Conservation (phyloP, 2,888 invertebrate genomes). For the Drosophila infuscata region DNA sequence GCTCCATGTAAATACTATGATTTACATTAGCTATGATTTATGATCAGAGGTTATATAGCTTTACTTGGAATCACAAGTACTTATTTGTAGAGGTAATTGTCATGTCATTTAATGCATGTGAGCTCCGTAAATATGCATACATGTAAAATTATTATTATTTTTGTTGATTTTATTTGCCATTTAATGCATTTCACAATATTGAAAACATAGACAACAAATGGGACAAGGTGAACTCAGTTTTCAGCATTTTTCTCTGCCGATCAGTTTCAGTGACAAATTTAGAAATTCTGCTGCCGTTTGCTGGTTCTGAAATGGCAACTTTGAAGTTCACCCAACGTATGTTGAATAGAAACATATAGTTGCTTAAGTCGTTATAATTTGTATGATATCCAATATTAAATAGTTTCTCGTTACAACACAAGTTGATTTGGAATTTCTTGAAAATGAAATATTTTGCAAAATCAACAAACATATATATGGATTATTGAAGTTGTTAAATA, state of each 20-base stretch:
- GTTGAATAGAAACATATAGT: neutral
- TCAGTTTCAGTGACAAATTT: slow-evolving; percentile 24
- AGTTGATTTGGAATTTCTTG: neutral
- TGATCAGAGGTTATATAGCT: neutral
- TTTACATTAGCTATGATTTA: neutral
- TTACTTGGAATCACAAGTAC: neutral
- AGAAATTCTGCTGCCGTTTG: slow-evolving; percentile 41
- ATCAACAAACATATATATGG: neutral
- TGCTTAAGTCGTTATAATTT: neutral
- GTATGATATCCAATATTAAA: neutral
- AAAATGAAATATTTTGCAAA: neutral
- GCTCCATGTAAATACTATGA: neutral
- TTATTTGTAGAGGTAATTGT: neutral
- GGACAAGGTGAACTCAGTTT: slow-evolving; percentile 42
- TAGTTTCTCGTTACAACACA: neutral
- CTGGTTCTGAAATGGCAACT: slow-evolving; percentile 4
- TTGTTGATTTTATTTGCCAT: neutral
- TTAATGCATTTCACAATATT: slow-evolving; percentile 10
- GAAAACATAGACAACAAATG: slow-evolving; percentile 37
- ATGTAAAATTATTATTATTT: neutral
- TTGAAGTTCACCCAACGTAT: neutral
- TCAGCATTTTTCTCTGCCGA: slow-evolving; percentile 41
- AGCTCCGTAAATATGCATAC: neutral
- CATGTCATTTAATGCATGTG: neutral
- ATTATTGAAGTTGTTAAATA: neutral